Base-by-base conservation (phyloP, 2,113 vertebrate genomes). In the Lepus europaeus region DNA sequence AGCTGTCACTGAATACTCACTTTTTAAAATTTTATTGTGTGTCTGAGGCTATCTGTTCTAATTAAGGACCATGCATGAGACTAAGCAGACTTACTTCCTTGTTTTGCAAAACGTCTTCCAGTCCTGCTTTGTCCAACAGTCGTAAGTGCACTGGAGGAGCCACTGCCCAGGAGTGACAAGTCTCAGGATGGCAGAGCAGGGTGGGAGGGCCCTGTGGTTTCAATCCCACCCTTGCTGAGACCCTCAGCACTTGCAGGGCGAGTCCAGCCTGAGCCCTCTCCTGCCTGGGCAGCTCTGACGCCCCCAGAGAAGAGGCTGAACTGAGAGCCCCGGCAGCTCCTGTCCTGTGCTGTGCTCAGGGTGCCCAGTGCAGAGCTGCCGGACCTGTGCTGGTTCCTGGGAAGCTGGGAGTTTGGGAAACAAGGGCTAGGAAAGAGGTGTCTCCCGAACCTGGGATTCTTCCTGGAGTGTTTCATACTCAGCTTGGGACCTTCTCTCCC, bases 1-100 rank as follows among this genome's bases (percentile, higher is more conserved):
- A 97, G 74, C 95, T 93, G 90, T 92, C 84, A 95, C 85, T 51
- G 74, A 94, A 93, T 96, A 84, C 86, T 97, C 95, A 76, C 93
- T 96, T 96, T 96, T 92, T 96, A 69, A 16, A 59, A 91, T 81
- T 96, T 92, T 84, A 87, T 90, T 96, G 78, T 90, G 66, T 85
- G 45, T 70, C 90, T 95, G 39, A 79, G 74, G 61, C 88, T 91
- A 95, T 95, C 93, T 93, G 33, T 96, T 95, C 76, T 94, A 96
- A 97, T 97, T 97, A 95, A 93, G 87, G 83, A 63, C 72, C 53
- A 64, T 22, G 31, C 31, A 20, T 68, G 49, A 85, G 69, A 77
- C 69, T 36, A 59, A 92, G 84, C 56, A 91, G 84, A 91, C 49
- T 80, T 81, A 19, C 61, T 31, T 76, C 76, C 14, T 33, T 59